Evolutionary conservation across 2,113 vertebrate species (phyloP), one percentile per base, ranked within the genome.

Genomic region (Pycnonotus jocosus): DNA sequence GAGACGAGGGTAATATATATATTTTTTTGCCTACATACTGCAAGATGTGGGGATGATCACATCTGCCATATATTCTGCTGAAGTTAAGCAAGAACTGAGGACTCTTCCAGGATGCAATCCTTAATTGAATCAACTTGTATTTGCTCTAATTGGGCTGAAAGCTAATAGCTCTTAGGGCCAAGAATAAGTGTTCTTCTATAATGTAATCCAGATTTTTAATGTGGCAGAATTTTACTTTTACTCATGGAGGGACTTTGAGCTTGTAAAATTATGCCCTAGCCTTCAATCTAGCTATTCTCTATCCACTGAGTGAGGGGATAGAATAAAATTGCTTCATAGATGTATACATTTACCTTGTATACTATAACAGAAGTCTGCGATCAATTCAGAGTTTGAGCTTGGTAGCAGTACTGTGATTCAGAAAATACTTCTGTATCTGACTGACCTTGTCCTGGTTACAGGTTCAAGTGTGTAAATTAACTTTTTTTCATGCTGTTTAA

Each of bases 151-250:
- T 62, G 90, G 88, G 87, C 85, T 81, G 58, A 50, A 51, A 0
- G 7, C 76, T 79, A 93, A 4, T 54, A 73, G 68, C 15, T 88
- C 21, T 38, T 86, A 73, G 61, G 51, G 82, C 64, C 87, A 71
- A 64, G 86, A 87, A 2, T 93, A 71, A 83, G n/a, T 65, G 47
- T 40, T 81, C 61, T 87, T 72, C 62, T 69, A 0, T 80, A 92
- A 94, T 64, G n/a, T 80, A 87, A 80, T 74, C 74, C 93, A 95
- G 79, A 95, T 80, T 88, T 89, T 61, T 79, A 48, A 58, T 61
- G 51, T 83, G 44, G 44, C 81, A 81, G 54, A 70, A 64, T 17
- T 51, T 56, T 74, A 17, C 76, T 92, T 91, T 65, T 60, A 61
- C 37, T 79, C 4, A 0, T 40, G 47, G n/a, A 85, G 16, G 16